Base-by-base conservation (phyloP, 2,113 vertebrate species). In the Oreochromis niloticus region DNA sequence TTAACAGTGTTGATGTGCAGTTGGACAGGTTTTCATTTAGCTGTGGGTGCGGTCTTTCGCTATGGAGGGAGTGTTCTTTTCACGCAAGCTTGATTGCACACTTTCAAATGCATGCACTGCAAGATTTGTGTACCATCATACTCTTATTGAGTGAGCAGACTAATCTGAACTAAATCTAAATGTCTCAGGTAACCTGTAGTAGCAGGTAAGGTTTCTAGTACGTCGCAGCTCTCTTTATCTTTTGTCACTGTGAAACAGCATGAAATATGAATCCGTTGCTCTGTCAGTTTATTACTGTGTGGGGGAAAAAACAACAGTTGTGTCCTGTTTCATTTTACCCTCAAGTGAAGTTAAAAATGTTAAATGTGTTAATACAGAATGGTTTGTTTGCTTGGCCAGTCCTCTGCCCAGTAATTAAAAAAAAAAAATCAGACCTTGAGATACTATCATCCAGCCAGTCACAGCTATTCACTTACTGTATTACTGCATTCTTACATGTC, bases 11-110 rank as follows among this genome's bases (percentile, higher is more conserved):
- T 63, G 81, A 43, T 13, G 59, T 68, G 82, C 66, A 16, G 92
- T 82, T 83, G 41, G 86, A 95, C 92, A 88, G 89, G 95, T 93
- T 95, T 88, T 80, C 27, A 39, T 34, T 75, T 55, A 34, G 30
- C 32, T 63, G 63, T 85, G 81, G 94, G 93, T 50, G 90, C 59
- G 82, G 63, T 57, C 39, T 36, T 22, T 27, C 30, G n/a, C 41
- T 16, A 6, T 27, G 4, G 5, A 89, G 50, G 73, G 57, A 68
- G 59, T 71, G 82, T 87, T 82, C 34, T 16, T 24, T 66, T 34
- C n/a, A 48, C 55, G 17, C 19, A 84, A 54, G 81, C 59, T 52
- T 85, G 30, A 81, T 14, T 32, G 61, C 91, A 86, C 24, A 32
- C 52, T 57, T 80, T 39, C 11, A 63, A 87, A 27, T 56, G 36